Evolutionary conservation across 2,888 invertebrate species (phyloP), one percentile per base, ranked within the genome.

Genomic region (Ennomos fuscantarius): DNA sequence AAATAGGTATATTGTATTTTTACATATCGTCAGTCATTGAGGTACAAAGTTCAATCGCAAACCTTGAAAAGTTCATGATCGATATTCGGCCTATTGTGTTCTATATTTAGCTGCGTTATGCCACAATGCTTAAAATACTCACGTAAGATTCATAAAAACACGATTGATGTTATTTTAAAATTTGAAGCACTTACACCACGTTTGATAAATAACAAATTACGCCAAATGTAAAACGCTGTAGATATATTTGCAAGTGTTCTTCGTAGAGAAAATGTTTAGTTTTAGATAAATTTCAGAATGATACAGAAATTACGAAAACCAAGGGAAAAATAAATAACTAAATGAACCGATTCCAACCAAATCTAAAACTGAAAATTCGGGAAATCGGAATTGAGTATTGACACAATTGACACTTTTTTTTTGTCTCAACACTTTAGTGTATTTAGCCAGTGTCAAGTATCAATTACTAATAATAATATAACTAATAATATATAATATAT

Each of bases 41-140:
- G 52, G 63, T 58, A 43, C 60, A 58, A 69, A 62, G 55, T 46
- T 35, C 63, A 13, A 31, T 8, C 9, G 8, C 10, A 39, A 55
- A 55, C 63, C 63, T 63, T 58, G 58, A 37, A 50, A 48, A 44
- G 48, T 31, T 31, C 45, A 40, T 35, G 9, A 48, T 6, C 32
- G 36, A 35, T 52, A 60, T 31, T 35, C 15, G 24, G 51, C n/a
- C 39, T 44, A 39, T 50, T 24, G 6, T 49, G 39, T 31, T 39
- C 58, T 63, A 63, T 53, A 48, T 55, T 58, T 63, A 63, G 60
- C 45, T n/a, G 8, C 12, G 9, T 9, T 31, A 9, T 32, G 31
- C 51, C 53, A 13, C 41, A 9, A 33, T 36, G 9, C 9, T 41
- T 35, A 34, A 32, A 8, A 41, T 54, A 57, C 59, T 54, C 48